phyloP scores from a whole-genome alignment of 1,140 invertebrate genomes.

The Hermatobates lingyangjiaoensis region DNA sequence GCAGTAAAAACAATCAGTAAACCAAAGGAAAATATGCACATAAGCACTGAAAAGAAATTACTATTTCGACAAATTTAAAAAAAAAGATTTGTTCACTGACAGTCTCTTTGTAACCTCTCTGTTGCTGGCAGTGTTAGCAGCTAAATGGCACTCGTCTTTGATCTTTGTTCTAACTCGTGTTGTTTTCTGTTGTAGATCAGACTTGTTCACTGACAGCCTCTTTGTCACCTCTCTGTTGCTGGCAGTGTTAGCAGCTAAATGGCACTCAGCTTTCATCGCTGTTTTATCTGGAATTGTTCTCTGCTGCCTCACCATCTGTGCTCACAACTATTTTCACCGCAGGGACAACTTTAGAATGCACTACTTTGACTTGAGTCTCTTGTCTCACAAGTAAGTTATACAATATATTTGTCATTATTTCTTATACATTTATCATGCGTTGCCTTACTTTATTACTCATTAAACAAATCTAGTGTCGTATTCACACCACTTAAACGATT shows the following conservation, averaged over 20 bases:
- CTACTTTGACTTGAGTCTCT: slow-evolving; percentile 45
- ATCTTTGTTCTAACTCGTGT: too few relatives aligned
- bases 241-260: slow-evolving; percentile 29
- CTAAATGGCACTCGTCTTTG: too few relatives aligned
- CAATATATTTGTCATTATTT: too few relatives aligned
- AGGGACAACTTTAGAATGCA: slow-evolving; percentile 66
- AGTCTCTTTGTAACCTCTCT: slow-evolving; percentile 29
- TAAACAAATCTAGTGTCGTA: too few relatives aligned
- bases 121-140: slow-evolving; percentile 29
- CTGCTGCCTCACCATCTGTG: slow-evolving; percentile 32
- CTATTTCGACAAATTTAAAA: too few relatives aligned
- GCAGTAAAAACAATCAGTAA: too few relatives aligned
- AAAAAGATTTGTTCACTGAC: slow-evolving; percentile 23
- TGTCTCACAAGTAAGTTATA: slow-evolving; percentile 43
- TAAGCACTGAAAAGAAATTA: too few relatives aligned
- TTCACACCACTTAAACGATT: too few relatives aligned
- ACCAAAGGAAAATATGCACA: too few relatives aligned
- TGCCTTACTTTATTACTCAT: too few relatives aligned
- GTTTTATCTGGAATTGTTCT: slow-evolving; percentile 33
- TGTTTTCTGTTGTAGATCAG: slow-evolving; percentile 13
- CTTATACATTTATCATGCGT: too few relatives aligned
- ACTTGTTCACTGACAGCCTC: slow-evolving; percentile 25
- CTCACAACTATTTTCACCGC: slow-evolving; percentile 69
- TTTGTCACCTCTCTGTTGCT: slow-evolving; percentile 28
- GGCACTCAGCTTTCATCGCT: slow-evolving; percentile 24